Base-by-base conservation (phyloP, 2,888 invertebrate genomes). In the Drosophila sordidapex region DNA sequence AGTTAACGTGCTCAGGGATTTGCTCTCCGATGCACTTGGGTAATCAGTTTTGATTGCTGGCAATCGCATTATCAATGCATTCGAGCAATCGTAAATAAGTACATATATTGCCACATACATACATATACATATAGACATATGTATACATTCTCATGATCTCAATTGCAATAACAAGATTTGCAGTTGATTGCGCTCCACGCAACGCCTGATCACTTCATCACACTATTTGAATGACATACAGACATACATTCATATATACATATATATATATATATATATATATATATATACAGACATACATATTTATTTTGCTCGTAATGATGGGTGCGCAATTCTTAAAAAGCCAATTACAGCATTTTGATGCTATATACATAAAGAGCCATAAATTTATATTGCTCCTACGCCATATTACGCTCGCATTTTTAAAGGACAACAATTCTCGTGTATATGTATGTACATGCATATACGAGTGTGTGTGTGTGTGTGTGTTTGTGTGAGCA, bases 101-200 rank as follows among this genome's bases (percentile, higher is more conserved):
- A 35, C 18, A 29, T 36, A 18, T 31, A 43, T 51, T 15, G 6
- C 13, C 15, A 48, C 25, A 46, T 48, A 40, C 10, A 48, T 43
- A 46, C 15, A 21, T 25, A 6, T 25, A 65, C 18, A 51, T 36
- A 27, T 3, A 65, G 29, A 43, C 25, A 13, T 25, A 8, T n/a
- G 49, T 27, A 29, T 49, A 18, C 13, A 49, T 10, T 31, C 18
- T 21, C 15, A 27, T 18, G 2, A n/a, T 8, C 25, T 13, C 13
- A 62, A 61, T 40, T 56, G 56, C 46, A 65, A 64, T 56, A 57
- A 74, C 67, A 73, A 65, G 74, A 59, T 72, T 73, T 43, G 21
- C 43, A 67, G 11, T 29, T 29, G 71, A 72, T 49, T 48, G 62
- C 62, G 63, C 25, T 46, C 48, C 49, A 54, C 46, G 49, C 21